These are phyloP conservation scores for Trachymyrmex cornetzi DNA, from an alignment of 1,140 invertebrate genomes.

Conservation along the genomic window DNA sequence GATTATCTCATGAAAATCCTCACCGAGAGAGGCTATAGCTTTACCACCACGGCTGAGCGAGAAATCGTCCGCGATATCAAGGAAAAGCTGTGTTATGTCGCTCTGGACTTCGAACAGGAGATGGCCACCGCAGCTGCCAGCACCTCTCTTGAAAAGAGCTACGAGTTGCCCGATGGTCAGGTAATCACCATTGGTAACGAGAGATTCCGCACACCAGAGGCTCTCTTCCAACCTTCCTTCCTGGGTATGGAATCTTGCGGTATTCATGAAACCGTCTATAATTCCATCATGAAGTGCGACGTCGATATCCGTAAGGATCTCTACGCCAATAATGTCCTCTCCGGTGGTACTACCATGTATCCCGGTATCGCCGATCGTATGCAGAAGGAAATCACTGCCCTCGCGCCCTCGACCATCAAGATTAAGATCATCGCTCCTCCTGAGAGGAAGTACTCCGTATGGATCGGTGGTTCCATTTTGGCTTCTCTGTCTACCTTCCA, in stretches of 20 bases:
- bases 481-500: slow-evolving; percentile 94
- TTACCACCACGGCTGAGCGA: slow-evolving; percentile 91
- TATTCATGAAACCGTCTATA: slow-evolving; percentile 91
- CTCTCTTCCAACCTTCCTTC: too few species aligned
- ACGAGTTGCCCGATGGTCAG: too few species aligned
- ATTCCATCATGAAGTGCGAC: slow-evolving; percentile 96
- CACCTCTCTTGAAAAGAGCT: too few species aligned
- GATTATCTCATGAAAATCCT: slow-evolving; percentile 95
- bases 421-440: slow-evolving; percentile 97
- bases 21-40: slow-evolving; percentile 91
- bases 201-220: too few species aligned
- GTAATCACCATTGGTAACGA: too few species aligned
- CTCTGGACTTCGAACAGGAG: too few species aligned
- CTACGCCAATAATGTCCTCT: slow-evolving; percentile 93
- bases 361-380: slow-evolving; percentile 96
- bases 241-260: too few species aligned
- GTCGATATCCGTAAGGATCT: slow-evolving; percentile 95
- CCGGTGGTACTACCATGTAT: slow-evolving; percentile 97
- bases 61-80: slow-evolving; percentile 97
- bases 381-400: slow-evolving; percentile 94
- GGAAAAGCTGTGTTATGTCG: too few species aligned
- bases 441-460: slow-evolving; percentile 95
- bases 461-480: slow-evolving; percentile 95
- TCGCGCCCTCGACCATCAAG: slow-evolving; percentile 94
- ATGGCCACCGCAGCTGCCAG: too few species aligned